Base-by-base conservation (phyloP, 1,140 invertebrate species). In the Drosophila burlai region DNA sequence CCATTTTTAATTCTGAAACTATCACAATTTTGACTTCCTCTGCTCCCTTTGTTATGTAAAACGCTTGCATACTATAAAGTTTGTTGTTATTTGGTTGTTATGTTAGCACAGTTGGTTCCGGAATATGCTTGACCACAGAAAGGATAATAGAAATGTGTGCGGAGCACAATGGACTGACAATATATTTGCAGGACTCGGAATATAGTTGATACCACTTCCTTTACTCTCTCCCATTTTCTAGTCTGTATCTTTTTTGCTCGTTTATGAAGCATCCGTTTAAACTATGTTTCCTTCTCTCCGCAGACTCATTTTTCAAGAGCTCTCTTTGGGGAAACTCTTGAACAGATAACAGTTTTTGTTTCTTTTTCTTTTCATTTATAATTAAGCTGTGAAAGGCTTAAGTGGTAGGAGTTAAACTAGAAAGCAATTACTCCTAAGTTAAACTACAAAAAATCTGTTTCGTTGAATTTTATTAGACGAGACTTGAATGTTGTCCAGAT, bases 41-140 rank as follows among this genome's bases (percentile, higher is more conserved):
- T 64, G n/a, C 36, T 4, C 26, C 52, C 42, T 67, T 52, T 55
- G 40, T 46, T 52, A 36, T 52, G 66, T 21, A 54, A 52, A 66
- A 13, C 46, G 38, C 24, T 71, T 16, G 24, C 49, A 43, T 38
- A 8, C 26, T 11, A 16, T 29, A 43, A 18, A 52, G 46, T 52
- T 65, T 43, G 46, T 69, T 36, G 46, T 45, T 69, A 26, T 40
- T 34, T 36, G 52, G 62, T 52, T 52, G 62, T n/a, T 69, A 18
- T 54, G 45, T 49, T 36, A 18, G 26, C 45, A 18, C 31, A 64
- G 66, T 58, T 24, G 31, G 16, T 67, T 71, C 67, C 67, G 67
- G 67, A 68, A 68, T 55, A 55, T 46, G 49, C 24, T 55, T 46
- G 49, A 68, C 67, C 67, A 71, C 40, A 66, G 34, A 47, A 71